Evolutionary conservation across 1,140 invertebrate species (phyloP).

Genomic region (Antheraea mylitta): DNA sequence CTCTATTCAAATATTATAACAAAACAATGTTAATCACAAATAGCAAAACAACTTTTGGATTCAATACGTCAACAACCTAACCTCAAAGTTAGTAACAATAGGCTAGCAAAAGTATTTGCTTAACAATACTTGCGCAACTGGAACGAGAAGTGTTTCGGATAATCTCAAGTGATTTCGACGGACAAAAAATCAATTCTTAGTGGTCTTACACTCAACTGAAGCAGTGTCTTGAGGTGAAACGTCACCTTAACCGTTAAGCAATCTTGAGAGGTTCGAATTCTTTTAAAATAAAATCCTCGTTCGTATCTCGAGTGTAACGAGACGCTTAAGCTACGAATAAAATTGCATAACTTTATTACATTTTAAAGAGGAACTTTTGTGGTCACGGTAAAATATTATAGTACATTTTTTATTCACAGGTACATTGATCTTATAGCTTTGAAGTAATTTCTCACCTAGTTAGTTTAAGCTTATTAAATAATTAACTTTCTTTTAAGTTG

Average conservation of each 20-base stretch:
- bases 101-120: constrained; percentile 6
- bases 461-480: too few species aligned
- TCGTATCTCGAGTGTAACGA: neutral
- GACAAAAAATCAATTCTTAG: constrained; percentile 29
- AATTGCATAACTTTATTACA: neutral
- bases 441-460: too few species aligned
- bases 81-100: constrained; percentile 5
- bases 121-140: constrained; percentile 12
- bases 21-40: neutral
- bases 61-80: neutral
- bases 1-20: neutral
- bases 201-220: constrained; percentile 22
- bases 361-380: too few species aligned
- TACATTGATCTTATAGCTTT: too few species aligned
- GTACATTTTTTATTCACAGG: too few species aligned
- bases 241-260: constrained; percentile 16
- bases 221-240: constrained; percentile 13
- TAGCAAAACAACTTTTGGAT: neutral
- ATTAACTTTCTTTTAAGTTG: too few species aligned
- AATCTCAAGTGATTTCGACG: constrained; percentile 21
- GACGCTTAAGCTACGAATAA: neutral
- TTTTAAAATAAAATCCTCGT: neutral
- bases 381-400: too few species aligned
- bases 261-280: neutral
- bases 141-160: constrained; percentile 14